phyloP scores from a whole-genome alignment of 1,140 invertebrate genomes.

The Lordiphosa stackelbergi region DNA sequence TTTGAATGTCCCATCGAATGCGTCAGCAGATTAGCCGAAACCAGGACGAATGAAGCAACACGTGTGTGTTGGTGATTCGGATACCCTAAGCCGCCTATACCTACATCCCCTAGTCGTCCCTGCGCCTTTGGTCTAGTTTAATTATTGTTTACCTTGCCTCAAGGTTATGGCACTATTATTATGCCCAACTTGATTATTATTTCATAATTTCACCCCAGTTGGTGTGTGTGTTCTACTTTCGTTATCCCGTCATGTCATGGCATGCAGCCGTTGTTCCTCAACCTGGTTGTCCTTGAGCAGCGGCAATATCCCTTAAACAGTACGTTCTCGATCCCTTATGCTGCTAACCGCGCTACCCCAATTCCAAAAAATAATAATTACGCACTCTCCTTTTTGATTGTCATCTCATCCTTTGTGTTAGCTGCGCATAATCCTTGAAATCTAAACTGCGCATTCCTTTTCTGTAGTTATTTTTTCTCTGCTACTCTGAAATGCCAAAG shows the following conservation, averaged over 20 bases:
- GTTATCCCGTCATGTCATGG: slow-evolving; percentile 39
- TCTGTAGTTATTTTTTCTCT: neutral
- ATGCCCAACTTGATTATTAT: slow-evolving; percentile 65
- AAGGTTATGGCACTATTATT: slow-evolving; percentile 68
- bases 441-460: slow-evolving; percentile 48
- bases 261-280: slow-evolving; percentile 41
- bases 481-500: slow-evolving; percentile 23
- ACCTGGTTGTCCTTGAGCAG: slow-evolving; percentile 52
- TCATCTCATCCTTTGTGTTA: slow-evolving; percentile 19
- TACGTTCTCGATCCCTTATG: slow-evolving; percentile 26
- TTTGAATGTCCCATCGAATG: slow-evolving; percentile 33
- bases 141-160: slow-evolving; percentile 70
- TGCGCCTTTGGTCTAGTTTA: slow-evolving; percentile 32
- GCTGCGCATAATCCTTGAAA: slow-evolving; percentile 46
- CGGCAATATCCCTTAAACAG: slow-evolving; percentile 40
- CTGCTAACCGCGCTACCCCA: slow-evolving; percentile 55
- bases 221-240: slow-evolving; percentile 46
- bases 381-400: slow-evolving; percentile 38
- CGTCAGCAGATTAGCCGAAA: slow-evolving; percentile 39
- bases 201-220: slow-evolving; percentile 55
- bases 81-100: slow-evolving; percentile 1
- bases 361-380: slow-evolving; percentile 48
- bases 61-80: slow-evolving; percentile 43
- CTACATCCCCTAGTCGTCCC: slow-evolving; percentile 3
- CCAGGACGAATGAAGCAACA: slow-evolving; percentile 48